phyloP scores from a whole-genome alignment of 2,113 vertebrate genomes.

The Hemichromis elongatus region DNA sequence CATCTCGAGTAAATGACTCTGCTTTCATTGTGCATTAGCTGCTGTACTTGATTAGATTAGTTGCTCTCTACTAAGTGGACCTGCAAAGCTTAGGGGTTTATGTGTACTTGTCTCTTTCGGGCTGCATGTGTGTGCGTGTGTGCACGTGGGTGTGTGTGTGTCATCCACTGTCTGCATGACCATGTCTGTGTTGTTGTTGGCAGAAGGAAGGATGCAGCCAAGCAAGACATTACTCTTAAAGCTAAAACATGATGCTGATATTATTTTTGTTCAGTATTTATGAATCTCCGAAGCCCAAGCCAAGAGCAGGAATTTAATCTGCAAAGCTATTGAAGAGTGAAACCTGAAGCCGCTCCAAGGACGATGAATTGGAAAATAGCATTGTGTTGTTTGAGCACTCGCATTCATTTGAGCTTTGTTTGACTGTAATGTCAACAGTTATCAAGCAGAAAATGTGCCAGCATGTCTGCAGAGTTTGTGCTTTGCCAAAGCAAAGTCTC shows the following conservation, averaged over 20 bases:
- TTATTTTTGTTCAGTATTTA: neutral
- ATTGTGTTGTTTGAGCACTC: neutral
- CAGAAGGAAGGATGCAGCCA: neutral
- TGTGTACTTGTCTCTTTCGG: slow-evolving; percentile 19
- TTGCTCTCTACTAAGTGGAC: slow-evolving; percentile 55
- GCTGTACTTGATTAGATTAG: slow-evolving; percentile 59
- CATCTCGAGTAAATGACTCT: slow-evolving; percentile 44
- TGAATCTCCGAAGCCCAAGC: neutral
- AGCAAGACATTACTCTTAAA: neutral
- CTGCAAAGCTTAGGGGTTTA: slow-evolving; percentile 47
- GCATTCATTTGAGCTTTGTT: neutral
- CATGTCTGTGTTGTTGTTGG: neutral
- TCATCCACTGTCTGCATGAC: neutral
- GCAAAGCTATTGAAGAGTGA: neutral
- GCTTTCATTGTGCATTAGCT: slow-evolving; percentile 66
- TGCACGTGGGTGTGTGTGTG: neutral
- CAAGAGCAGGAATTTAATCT: neutral
- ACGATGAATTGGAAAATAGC: neutral
- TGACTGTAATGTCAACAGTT: neutral
- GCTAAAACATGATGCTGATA: neutral
- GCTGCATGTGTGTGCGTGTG: neutral
- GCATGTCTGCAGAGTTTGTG: neutral
- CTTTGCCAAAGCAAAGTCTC: neutral
- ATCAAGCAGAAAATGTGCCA: neutral
- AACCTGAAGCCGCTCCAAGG: neutral